phyloP scores from a whole-genome alignment of 2,797 vertebrate genomes.

The Bovichtus variegatus region DNA sequence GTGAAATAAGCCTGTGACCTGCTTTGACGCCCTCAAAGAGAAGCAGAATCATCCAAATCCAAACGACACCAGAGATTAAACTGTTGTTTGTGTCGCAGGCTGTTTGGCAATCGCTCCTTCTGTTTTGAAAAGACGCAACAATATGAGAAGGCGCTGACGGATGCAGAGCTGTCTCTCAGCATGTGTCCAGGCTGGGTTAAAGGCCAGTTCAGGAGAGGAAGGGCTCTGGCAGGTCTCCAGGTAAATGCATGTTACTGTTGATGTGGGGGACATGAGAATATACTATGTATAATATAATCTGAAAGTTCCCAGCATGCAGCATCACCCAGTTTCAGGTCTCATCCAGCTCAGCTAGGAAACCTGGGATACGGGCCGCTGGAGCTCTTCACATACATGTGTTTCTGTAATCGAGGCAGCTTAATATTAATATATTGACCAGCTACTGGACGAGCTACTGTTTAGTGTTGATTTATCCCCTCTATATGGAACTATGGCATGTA shows the following conservation, averaged over 20 bases:
- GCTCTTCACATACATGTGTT: not conserved
- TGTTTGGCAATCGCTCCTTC: conserved; percentile 93
- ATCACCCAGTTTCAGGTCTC: not conserved
- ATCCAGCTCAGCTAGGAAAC: not conserved
- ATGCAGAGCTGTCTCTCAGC: conserved; percentile 86
- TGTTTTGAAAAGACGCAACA: conserved; percentile 90
- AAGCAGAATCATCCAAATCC: no score
- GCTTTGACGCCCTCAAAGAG: no score
- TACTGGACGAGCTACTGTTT: not conserved
- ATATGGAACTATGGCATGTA: not conserved
- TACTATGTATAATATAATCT: not conserved
- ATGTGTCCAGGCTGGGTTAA: conserved; percentile 89
- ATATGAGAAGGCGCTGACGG: conserved; percentile 85
- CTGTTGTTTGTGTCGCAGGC: conserved; percentile 70
- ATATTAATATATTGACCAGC: not conserved
- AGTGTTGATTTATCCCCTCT: not conserved
- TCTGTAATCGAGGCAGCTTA: not conserved
- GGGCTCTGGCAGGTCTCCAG: conserved; percentile 91
- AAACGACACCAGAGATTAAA: no score
- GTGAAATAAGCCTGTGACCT: no score
- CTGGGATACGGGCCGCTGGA: not conserved
- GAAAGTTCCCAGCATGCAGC: not conserved
- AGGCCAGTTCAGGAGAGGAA: conserved; percentile 91
- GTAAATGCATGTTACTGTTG: conserved; percentile 70
- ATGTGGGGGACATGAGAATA: not conserved